Conservation (phyloP, 2,888 invertebrate genomes). For the Caenorhabditis plicata region DNA sequence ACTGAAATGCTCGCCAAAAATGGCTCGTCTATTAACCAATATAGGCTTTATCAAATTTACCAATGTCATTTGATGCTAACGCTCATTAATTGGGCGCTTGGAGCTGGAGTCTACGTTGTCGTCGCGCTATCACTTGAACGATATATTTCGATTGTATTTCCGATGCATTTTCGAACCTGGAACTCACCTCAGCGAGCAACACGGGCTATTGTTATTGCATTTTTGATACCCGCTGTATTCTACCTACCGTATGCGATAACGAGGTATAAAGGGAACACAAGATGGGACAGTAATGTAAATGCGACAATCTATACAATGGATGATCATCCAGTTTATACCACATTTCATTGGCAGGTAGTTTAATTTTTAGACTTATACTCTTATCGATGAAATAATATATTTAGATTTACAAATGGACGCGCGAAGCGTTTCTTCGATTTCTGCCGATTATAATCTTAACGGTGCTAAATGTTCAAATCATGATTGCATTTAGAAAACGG, state of each 20-base stretch:
- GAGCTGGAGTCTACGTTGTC: slow-evolving; percentile 63
- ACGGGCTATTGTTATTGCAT: slow-evolving; percentile 58
- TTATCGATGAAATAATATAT: neutral
- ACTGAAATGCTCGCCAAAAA: slow-evolving; percentile 54
- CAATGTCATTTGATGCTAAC: slow-evolving; percentile 62
- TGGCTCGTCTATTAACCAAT: slow-evolving; percentile 46
- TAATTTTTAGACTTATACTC: neutral
- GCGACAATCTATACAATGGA: slow-evolving; percentile 40
- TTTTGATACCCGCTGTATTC: slow-evolving; percentile 55
- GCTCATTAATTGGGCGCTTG: slow-evolving; percentile 65
- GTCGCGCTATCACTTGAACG: slow-evolving; percentile 63
- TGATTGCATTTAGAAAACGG: slow-evolving; percentile 63
- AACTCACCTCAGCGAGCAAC: slow-evolving; percentile 58
- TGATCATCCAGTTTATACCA: slow-evolving; percentile 57
- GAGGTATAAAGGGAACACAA: slow-evolving; percentile 42
- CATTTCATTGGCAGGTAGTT: slow-evolving; percentile 59
- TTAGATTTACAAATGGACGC: slow-evolving; percentile 64
- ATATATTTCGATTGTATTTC: slow-evolving; percentile 64
- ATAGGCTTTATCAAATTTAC: slow-evolving; percentile 50
- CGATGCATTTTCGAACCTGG: slow-evolving; percentile 65
- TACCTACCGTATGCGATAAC: slow-evolving; percentile 64
- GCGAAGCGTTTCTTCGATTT: slow-evolving; percentile 61
- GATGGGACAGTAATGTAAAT: slow-evolving; percentile 34
- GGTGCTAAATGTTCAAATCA: slow-evolving; percentile 63
- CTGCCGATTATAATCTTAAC: slow-evolving; percentile 62